Conservation (phyloP, 2,888 invertebrate genomes). For the Callosobruchus maculatus region DNA sequence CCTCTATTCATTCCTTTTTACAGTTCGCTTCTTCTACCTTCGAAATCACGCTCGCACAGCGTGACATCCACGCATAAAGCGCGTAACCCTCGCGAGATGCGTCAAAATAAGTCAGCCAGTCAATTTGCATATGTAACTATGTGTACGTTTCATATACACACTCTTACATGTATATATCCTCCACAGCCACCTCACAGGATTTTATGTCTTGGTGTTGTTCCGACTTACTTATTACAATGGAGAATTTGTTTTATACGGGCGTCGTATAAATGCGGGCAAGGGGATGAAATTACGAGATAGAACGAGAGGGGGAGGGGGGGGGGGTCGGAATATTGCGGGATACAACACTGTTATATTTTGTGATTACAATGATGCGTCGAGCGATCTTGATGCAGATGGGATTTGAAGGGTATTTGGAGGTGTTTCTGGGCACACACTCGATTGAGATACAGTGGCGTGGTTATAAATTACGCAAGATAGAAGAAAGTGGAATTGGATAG, state of each 20-base stretch:
- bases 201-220: constrained; percentile 20
- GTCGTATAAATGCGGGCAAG: constrained; percentile 6
- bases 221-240: constrained; percentile 24
- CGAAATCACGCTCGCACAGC: background rate
- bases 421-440: background rate
- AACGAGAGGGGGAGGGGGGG: too few species aligned
- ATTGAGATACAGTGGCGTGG: background rate
- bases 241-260: constrained; percentile 21
- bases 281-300: constrained; percentile 1
- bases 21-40: too few species aligned
- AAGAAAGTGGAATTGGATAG: too few species aligned
- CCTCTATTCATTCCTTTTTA: too few species aligned
- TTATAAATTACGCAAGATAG: too few species aligned
- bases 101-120: constrained; percentile 48
- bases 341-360: background rate
- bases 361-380: background rate
- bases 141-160: constrained; percentile 13
- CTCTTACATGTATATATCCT: constrained; percentile 35
- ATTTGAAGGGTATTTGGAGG: background rate
- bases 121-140: constrained; percentile 51
- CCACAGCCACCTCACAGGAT: constrained; percentile 18
- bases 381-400: background rate
- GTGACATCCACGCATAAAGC: constrained; percentile 10
- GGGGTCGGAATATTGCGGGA: constrained; percentile 23
- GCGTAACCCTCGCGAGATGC: constrained; percentile 34